Conservation (phyloP, 2,113 vertebrate genomes). For the Megaceryle torquata region DNA sequence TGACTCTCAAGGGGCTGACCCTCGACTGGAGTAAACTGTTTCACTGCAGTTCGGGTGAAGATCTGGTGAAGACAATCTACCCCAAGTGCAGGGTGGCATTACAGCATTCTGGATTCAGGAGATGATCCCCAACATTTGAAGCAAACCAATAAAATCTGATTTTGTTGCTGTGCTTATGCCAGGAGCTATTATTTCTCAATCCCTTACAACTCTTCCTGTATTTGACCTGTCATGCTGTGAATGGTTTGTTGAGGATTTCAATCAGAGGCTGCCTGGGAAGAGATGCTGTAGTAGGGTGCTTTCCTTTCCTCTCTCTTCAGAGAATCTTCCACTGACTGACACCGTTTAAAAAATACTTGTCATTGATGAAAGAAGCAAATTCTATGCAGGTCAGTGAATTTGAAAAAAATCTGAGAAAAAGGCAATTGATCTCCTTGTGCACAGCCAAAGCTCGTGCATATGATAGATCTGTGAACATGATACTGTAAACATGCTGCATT, state of each 20-base stretch:
- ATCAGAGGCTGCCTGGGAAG: not conserved
- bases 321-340: not conserved
- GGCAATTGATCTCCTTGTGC: not conserved
- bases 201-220: not conserved
- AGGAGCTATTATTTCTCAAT: not conserved
- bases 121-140: not conserved
- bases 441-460: not conserved
- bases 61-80: not conserved
- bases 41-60: not conserved
- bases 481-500: not conserved
- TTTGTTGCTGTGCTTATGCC: not conserved
- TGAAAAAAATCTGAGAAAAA: not conserved
- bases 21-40: not conserved
- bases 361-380: not conserved
- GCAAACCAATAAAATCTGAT: not conserved
- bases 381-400: not conserved
- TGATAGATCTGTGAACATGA: not conserved
- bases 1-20: not conserved
- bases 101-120: not conserved
- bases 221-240: not conserved
- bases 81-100: not conserved
- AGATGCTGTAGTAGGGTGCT: not conserved
- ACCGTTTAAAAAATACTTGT: not conserved
- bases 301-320: not conserved
- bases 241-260: not conserved